Base-by-base conservation (phyloP, 2,797 vertebrate genomes). In the Mormyrus proboscirostris region DNA sequence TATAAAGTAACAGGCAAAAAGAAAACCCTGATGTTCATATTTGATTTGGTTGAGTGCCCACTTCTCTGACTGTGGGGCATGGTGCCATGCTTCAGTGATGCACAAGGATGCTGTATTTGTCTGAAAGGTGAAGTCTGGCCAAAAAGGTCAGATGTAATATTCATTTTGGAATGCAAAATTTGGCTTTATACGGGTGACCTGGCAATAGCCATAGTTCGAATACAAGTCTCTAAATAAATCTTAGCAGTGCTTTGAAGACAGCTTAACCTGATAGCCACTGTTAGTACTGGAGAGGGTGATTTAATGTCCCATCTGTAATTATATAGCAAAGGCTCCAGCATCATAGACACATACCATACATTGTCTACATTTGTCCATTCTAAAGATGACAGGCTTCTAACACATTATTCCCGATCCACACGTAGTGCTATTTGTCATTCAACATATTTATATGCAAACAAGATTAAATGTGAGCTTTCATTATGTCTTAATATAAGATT, bases 1-100 rank as follows among this genome's bases (percentile, higher is more conserved):
- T 73, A 88, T 89, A 87, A 91, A 90, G 87, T 89, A 51, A 73
- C 90, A 90, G 55, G 25, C 51, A 53, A 87, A 65, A 57, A 51
- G 88, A 50, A 88, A 88, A 76, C 88, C 90, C 86, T 22, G 88
- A 88, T 65, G 84, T 57, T 83, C 89, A 88, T 62, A 33, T 33
- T 22, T 65, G 38, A 89, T 51, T 53, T 85, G 59, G 44, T 25
- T 85, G 38, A 85, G 8, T 65, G 55, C 41, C 76, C n/a, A 86
- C 88, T 88, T 14, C 4, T 85, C 4, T 25, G 4, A 55, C 44
- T 44, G 25, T 9, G 29, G 38, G 90, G 89, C 88, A 90, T 87
- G 55, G n/a, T 25, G 5, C 14, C 16, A 44, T 33, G 5, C 79
- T 19, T 50, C 59, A 47, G n/a, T 29, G 22, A n/a, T 38, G n/a